Evolutionary conservation across 1,140 invertebrate species (phyloP).

Genomic region (Stratiolaelaps scimitus): DNA sequence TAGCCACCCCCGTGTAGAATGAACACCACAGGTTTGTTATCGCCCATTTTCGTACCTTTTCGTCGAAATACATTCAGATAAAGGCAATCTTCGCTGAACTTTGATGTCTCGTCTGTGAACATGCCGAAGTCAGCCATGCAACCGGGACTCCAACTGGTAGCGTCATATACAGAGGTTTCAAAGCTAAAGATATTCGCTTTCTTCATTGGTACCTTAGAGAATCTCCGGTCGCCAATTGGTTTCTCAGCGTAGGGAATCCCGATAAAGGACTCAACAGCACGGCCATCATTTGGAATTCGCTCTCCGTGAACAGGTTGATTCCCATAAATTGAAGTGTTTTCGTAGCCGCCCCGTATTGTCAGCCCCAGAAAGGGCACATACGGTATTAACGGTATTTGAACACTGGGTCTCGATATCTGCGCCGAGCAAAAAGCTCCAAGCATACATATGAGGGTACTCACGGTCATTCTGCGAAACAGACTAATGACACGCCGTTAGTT

Average conservation of each 20-base stretch:
- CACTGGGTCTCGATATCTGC: no score
- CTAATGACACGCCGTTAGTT: no score
- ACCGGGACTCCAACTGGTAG: not conserved
- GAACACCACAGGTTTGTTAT: conserved; percentile 53
- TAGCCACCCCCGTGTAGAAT: conserved; percentile 61
- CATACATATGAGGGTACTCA: no score
- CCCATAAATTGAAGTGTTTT: no score
- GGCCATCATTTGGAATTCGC: no score
- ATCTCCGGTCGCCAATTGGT: conserved; percentile 50
- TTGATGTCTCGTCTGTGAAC: not conserved
- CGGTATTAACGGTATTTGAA: no score
- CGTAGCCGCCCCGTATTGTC: no score
- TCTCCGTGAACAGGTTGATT: no score
- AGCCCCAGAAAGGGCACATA: no score
- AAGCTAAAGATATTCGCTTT: not conserved
- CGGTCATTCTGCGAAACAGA: no score
- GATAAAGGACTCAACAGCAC: conserved; percentile 46
- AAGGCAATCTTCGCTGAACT: conserved; percentile 58
- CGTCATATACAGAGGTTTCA: conserved; percentile 3
- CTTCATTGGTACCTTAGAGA: not conserved
- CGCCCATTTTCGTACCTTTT: conserved; percentile 49
- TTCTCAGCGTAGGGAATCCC: conserved; percentile 59
- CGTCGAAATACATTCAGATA: conserved; percentile 57
- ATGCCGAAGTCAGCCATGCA: conserved; percentile 12
- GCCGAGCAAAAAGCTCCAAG: no score